Evolutionary conservation across 1,140 invertebrate species (phyloP).

Genomic region (Centruroides sculpturatus): DNA sequence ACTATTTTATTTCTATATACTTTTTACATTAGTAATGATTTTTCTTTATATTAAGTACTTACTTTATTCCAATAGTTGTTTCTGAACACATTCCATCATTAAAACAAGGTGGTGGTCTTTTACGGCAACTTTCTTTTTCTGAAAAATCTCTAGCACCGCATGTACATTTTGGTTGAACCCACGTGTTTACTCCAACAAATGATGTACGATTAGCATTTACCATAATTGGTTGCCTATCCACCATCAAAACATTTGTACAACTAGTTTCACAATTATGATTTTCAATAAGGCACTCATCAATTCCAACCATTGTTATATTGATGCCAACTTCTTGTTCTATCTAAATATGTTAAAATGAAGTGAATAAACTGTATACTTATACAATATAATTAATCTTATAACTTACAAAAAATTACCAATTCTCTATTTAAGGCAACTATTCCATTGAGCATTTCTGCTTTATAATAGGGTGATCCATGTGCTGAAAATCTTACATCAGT

Average conservation of each 20-base stretch:
- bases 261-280: conserved; percentile 77
- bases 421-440: conserved; percentile 81
- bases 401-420: conserved; percentile 32
- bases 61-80: conserved; percentile 12
- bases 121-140: conserved; percentile 72
- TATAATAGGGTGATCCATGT: conserved; percentile 90
- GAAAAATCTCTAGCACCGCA: conserved; percentile 77
- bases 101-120: conserved; percentile 59
- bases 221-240: conserved; percentile 79
- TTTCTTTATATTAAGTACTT: not conserved
- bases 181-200: conserved; percentile 74
- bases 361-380: not conserved
- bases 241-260: conserved; percentile 81
- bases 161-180: conserved; percentile 62
- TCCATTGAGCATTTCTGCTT: conserved; percentile 83
- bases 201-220: conserved; percentile 94
- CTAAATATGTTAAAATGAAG: not conserved
- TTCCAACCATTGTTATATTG: conserved; percentile 93
- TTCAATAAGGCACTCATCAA: conserved; percentile 92
- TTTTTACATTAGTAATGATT: no score
- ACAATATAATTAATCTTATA: not conserved
- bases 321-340: conserved; percentile 87
- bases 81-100: conserved; percentile 71
- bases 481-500: conserved; percentile 89
- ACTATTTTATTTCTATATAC: no score